Evolutionary conservation across 1,140 invertebrate genomes (phyloP).

Genomic region (Rhopalosiphum padi): DNA sequence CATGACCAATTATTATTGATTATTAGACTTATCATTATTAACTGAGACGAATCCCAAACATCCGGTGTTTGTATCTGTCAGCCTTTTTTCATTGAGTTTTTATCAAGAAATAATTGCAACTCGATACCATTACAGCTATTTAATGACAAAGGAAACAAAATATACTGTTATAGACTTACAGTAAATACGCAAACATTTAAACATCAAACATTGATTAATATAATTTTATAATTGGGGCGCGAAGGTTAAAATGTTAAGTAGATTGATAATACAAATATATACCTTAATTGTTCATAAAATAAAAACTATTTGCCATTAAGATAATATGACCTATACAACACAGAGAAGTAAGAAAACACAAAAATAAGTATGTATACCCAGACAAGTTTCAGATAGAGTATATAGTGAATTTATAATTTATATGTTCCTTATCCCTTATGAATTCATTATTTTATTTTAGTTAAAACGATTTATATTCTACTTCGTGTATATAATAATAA

Average conservation of each 20-base stretch:
- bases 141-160: neutral
- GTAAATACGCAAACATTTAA: neutral
- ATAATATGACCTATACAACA: neutral
- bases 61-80: neutral
- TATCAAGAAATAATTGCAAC: neutral
- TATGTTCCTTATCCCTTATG: no score
- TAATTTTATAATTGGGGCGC: neutral
- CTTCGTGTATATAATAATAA: neutral
- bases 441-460: neutral
- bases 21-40: neutral
- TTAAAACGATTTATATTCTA: neutral
- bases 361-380: no score
- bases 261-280: neutral
- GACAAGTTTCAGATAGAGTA: no score
- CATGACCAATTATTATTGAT: neutral
- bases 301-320: neutral
- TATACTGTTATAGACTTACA: neutral
- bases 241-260: neutral
- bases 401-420: no score
- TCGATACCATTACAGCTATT: neutral
- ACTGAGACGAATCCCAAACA: neutral
- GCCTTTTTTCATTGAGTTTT: neutral
- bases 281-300: neutral
- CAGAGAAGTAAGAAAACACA: neutral
- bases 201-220: neutral